Percentiles rank a stretch among this genome's conserved stretches.
phyloP scores from a whole-genome alignment of 2,797 vertebrate species.

The Myotis daubentonii region DNA sequence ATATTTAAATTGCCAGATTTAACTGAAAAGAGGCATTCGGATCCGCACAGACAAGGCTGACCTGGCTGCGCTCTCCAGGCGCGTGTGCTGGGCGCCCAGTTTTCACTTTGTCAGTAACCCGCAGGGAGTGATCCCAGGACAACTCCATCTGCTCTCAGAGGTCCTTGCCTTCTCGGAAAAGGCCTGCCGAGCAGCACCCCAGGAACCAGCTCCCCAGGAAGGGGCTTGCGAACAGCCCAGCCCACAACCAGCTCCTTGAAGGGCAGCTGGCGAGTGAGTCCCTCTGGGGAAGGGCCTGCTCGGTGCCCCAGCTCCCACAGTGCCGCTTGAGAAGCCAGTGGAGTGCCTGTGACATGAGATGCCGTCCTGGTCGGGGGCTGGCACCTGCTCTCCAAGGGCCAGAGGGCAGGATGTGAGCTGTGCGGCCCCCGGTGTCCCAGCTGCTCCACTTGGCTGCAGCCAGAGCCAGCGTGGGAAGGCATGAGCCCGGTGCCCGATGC shows the following conservation, averaged over 20 bases:
- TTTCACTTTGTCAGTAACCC: neutral
- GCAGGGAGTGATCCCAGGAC: neutral
- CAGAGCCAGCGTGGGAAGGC: rapidly evolving
- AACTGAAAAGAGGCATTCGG: neutral
- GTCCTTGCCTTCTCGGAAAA: neutral
- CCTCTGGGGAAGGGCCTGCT: neutral
- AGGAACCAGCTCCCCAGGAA: neutral
- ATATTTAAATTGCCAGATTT: neutral
- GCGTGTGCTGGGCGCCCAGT: too few relatives aligned
- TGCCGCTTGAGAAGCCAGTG: neutral
- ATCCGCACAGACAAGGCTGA: neutral
- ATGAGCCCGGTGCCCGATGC: rapidly evolving
- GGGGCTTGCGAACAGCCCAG: neutral
- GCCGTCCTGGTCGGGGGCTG: neutral
- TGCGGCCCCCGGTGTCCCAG: neutral
- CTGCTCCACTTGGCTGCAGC: neutral
- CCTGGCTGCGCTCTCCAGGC: neutral
- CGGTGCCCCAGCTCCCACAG: neutral
- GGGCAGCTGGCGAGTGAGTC: neutral
- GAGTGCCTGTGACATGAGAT: neutral
- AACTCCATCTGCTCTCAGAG: neutral
- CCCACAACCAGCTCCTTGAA: neutral
- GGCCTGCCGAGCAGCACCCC: neutral
- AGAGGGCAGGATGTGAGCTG: rapidly evolving
- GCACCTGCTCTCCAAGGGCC: neutral